Evolutionary conservation across 2,888 invertebrate species (phyloP).

Genomic region (Pediacus dermestoides): DNA sequence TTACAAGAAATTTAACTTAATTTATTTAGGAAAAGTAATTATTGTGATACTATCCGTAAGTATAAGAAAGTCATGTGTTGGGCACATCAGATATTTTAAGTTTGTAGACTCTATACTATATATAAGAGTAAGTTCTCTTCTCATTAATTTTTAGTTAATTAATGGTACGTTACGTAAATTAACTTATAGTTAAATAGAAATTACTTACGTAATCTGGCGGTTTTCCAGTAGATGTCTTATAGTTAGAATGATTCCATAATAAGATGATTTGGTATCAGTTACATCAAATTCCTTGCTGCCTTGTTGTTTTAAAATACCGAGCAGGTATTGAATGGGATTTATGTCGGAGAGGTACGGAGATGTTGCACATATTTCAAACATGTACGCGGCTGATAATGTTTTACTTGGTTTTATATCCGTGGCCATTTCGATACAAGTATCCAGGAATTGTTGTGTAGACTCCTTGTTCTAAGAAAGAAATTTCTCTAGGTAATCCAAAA

Average conservation of each 20-base stretch:
- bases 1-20: too few relatives aligned
- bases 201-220: slow-evolving; percentile 22
- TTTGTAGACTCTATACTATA: too few relatives aligned
- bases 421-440: slow-evolving; percentile 50
- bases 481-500: too few relatives aligned
- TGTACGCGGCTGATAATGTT: slow-evolving; percentile 71
- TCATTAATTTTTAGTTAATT: too few relatives aligned
- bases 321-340: slow-evolving; percentile 16
- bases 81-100: too few relatives aligned
- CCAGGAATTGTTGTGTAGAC: background rate
- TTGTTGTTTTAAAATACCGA: slow-evolving; percentile 25
- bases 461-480: background rate
- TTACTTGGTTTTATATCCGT: slow-evolving; percentile 72
- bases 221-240: slow-evolving; percentile 30
- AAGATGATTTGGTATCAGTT: slow-evolving; percentile 23
- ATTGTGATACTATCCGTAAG: too few relatives aligned
- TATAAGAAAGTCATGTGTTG: too few relatives aligned
- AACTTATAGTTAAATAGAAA: too few relatives aligned
- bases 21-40: too few relatives aligned
- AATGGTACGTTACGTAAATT: too few relatives aligned
- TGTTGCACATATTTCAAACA: slow-evolving; percentile 50
- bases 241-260: slow-evolving; percentile 30
- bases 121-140: too few relatives aligned
- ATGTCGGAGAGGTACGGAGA: slow-evolving; percentile 36
- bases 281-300: slow-evolving; percentile 16